phyloP scores from a whole-genome alignment of 2,113 vertebrate genomes.

The Phasianus colchicus region DNA sequence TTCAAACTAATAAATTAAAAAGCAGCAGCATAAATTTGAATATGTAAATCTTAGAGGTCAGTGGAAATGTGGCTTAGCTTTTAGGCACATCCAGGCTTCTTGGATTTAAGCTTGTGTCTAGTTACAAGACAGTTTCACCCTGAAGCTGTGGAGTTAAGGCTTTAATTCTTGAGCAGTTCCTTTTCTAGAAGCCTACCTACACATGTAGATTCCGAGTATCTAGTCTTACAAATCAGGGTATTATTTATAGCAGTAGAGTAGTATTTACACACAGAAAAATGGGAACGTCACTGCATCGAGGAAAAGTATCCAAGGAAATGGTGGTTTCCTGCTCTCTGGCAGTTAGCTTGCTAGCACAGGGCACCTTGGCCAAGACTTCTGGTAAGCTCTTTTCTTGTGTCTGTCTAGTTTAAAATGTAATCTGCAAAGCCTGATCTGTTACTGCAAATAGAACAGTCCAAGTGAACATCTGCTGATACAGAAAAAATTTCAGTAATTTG shows the following conservation, averaged over 20 bases:
- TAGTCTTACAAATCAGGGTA: background rate
- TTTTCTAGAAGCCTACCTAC: background rate
- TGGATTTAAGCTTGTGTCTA: conserved; percentile 18
- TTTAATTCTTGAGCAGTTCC: background rate
- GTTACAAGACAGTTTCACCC: background rate
- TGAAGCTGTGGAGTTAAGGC: background rate
- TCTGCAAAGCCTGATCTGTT: conserved; percentile 3
- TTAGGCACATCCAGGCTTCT: background rate
- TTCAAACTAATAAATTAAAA: background rate
- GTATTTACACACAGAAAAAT: background rate
- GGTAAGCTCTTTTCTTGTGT: background rate
- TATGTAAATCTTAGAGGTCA: conserved; percentile 1
- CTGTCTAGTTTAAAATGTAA: background rate
- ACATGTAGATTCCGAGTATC: background rate
- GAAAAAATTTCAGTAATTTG: background rate
- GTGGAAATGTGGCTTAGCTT: background rate
- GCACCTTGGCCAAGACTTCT: background rate
- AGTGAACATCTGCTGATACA: background rate
- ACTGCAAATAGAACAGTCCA: background rate
- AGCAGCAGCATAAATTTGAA: background rate
- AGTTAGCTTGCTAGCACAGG: background rate
- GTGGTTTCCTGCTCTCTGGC: background rate
- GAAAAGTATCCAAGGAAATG: background rate
- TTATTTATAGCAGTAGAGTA: background rate
- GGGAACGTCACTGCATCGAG: background rate